A percentile compares a stretch with the other conserved stretches of the same genome.
These are phyloP conservation scores for Apeira syringaria DNA, from an alignment of 2,888 invertebrate genomes.

Conservation along the genomic window DNA sequence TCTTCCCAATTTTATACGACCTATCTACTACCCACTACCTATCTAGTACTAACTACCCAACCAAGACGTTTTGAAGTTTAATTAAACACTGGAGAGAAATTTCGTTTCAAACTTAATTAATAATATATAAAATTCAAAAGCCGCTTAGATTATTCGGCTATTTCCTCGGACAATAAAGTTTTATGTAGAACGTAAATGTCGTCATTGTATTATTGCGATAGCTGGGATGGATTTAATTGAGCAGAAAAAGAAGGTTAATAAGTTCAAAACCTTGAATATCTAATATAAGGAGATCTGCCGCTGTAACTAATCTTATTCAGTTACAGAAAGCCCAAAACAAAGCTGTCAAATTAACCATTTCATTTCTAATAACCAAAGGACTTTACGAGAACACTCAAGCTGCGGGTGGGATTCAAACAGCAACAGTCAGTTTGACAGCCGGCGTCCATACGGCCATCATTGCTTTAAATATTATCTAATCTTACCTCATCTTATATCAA, in stretches of 20 bases:
- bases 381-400: too few species aligned
- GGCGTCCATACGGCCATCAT: too few species aligned
- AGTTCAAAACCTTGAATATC: too few species aligned
- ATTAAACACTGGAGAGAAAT: slow-evolving; percentile 42
- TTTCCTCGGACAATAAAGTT: slow-evolving; percentile 22
- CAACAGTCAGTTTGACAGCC: too few species aligned
- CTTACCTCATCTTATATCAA: too few species aligned
- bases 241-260: background rate
- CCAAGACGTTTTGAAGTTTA: slow-evolving; percentile 34
- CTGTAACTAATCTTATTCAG: too few species aligned
- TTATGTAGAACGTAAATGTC: slow-evolving; percentile 15
- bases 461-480: too few species aligned
- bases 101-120: slow-evolving; percentile 41
- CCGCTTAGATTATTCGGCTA: slow-evolving; percentile 20
- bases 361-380: too few species aligned
- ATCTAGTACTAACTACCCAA: background rate
- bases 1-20: slow-evolving; percentile 4
- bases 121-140: slow-evolving; percentile 35
- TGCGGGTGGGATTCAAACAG: too few species aligned
- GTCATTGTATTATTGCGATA: slow-evolving; percentile 5
- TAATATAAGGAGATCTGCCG: too few species aligned
- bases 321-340: too few species aligned
- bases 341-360: too few species aligned
- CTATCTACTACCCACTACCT: slow-evolving; percentile 12
- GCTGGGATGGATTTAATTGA: background rate